phyloP scores from a whole-genome alignment of 2,797 vertebrate species.

The Apogon talboti region DNA sequence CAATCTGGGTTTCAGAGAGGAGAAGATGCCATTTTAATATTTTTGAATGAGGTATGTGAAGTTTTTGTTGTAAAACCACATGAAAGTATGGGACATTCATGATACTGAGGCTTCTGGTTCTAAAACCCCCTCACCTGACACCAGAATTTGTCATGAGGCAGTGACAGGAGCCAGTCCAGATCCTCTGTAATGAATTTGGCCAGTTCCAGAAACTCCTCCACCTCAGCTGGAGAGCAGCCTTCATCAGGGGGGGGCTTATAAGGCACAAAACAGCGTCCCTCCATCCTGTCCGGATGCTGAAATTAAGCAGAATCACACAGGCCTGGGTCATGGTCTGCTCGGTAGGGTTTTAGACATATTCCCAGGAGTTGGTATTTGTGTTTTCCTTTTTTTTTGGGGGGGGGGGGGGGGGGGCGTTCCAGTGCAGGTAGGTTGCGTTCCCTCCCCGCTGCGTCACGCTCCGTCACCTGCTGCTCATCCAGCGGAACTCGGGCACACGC shows the following conservation, averaged over 20 bases:
- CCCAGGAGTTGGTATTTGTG: not conserved
- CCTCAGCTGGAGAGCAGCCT: conserved; percentile 80
- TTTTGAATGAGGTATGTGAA: no score
- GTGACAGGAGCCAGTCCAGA: conserved; percentile 92
- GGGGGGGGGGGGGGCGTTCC: conserved; percentile 79
- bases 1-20: no score
- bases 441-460: conserved; percentile 83
- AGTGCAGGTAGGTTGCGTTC: conserved; percentile 87
- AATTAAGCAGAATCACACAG: conserved; percentile 2
- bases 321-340: no score
- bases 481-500: conserved; percentile 83
- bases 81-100: not conserved
- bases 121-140: conserved; percentile 88
- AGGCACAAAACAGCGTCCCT: conserved; percentile 90
- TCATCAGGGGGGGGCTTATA: conserved; percentile 88
- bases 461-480: conserved; percentile 89
- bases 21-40: no score
- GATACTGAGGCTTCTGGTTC: not conserved
- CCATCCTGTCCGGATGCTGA: conserved; percentile 91
- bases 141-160: conserved; percentile 98
- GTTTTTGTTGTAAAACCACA: no score
- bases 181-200: conserved; percentile 91
- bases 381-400: no score
- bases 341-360: no score
- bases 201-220: conserved; percentile 93